Base-by-base conservation (phyloP, 2,113 vertebrate genomes). In the Ictalurus punctatus region DNA sequence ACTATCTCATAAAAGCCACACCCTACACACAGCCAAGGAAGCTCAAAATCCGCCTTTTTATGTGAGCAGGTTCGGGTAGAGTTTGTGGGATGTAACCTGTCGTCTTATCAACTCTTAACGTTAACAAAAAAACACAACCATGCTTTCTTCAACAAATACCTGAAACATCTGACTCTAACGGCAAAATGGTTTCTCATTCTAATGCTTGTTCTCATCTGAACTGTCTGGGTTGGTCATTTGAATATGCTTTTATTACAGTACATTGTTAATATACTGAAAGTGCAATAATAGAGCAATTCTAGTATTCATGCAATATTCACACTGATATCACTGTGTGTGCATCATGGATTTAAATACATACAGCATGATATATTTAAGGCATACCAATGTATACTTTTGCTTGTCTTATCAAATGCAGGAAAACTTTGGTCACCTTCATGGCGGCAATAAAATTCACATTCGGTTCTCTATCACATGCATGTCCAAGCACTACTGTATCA, bases 361-460 rank as follows among this genome's bases (percentile, higher is more conserved):
- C 17, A 81, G n/a, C 17, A 81, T n/a, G 48, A 21, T 23, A 44
- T 76, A 76, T 44, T 21, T 23, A 76, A 44, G 19, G 21, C 37
- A 74, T 21, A 61, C 37, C 37, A 37, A 48, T 34, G 67, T 30
- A 69, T 30, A 69, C 97, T 92, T 84, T 95, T 0, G 96, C 93
- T 78, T 93, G 95, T 69, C 97, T 93, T 13, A 98, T 95, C 83
- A 97, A 88, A 0, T 97, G 96, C 78, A 98, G 65, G 92, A 98
- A 98, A 0, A 91, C 90, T 93, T 97, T 97, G 0, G 96, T 96
- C 88, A 98, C 89, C 63, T 94, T 90, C 54, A 97, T 96, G 0
- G 95, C 91, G 1, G 95, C 95, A 0, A 98, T 96, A 94, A 97
- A 98, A 93, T 98, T 98, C 80, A 98, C 96, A 0, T 96, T 95